Conservation (phyloP, 2,797 vertebrate species). For the Florisuga fusca region DNA sequence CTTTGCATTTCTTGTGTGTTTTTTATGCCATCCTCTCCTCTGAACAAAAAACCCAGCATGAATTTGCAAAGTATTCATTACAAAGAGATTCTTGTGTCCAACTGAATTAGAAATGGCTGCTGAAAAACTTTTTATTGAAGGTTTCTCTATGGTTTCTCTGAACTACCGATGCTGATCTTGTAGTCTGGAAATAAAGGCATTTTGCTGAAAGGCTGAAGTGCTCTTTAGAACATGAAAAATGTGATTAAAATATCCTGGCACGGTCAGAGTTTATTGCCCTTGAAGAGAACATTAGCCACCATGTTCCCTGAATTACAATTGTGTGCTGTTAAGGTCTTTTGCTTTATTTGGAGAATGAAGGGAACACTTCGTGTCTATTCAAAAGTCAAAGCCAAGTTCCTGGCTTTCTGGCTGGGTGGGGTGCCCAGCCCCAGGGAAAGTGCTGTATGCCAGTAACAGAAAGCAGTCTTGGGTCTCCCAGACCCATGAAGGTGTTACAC, state of each 20-base stretch:
- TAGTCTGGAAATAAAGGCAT: background rate
- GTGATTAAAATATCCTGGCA: background rate
- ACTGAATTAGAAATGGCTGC: background rate
- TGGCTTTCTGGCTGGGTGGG: background rate
- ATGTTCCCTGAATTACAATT: background rate
- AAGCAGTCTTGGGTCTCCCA: background rate
- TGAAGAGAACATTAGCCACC: conserved; percentile 9
- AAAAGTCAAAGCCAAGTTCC: background rate
- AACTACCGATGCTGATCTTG: background rate
- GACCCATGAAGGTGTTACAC: background rate
- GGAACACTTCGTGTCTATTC: background rate
- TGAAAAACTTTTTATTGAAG: background rate
- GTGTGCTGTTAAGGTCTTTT: background rate
- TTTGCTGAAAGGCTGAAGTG: conserved; percentile 2
- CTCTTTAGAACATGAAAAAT: background rate
- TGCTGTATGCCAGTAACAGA: background rate
- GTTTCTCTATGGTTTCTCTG: background rate
- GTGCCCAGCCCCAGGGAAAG: background rate
- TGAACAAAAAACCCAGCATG: background rate
- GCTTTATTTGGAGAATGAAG: background rate
- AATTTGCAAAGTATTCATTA: background rate
- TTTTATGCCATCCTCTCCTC: background rate
- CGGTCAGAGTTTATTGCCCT: conserved; percentile 36
- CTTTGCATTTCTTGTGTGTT: background rate
- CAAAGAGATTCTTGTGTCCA: background rate